Base-by-base conservation (phyloP, 2,797 vertebrate species). In the Esox lucius region DNA sequence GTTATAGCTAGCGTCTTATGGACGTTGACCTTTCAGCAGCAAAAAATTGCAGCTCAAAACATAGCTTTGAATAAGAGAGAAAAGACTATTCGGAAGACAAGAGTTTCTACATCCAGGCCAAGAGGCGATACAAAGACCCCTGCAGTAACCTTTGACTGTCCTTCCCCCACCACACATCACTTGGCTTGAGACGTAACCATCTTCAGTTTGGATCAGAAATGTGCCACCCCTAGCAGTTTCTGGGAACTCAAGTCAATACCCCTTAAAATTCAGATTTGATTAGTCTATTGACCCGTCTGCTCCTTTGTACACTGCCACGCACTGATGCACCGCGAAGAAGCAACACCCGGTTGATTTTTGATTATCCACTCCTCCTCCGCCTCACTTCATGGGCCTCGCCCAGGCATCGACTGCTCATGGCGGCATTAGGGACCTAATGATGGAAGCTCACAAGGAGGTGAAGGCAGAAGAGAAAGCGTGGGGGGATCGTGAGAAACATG, bases 181-280 rank as follows among this genome's bases (percentile, higher is more conserved):
- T 73, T 81, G 79, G 76, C 84, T 80, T 83, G 39, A 46, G 80
- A 68, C 78, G 78, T 67, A 59, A 65, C 77, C 71, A 51, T 78
- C 74, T 83, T 75, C 65, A 68, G 69, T 70, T 77, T 69, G 78
- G 75, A 81, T 81, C 79, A 73, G 79, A 89, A 77, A 86, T 80
- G 77, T 83, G 75, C 81, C 68, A 70, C 80, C 80, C 77, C 76
- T 72, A 71, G 85, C 13, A 71, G 75, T 83, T 81, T 61, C 73
- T 49, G 16, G 42, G 73, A 67, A 24, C 0, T 22, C 26, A 65
- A 24, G 0, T 22, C 26, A 82, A 91, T 91, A 87, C 71, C 71
- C 84, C 83, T 91, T 91, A 85, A 89, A 90, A 92, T 91, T 90
- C 86, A 80, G 73, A 66, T 89, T 88, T 86, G 84, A 92, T 91